Percentiles rank a stretch among this genome's conserved stretches.
These are phyloP conservation scores for Ephialtes manifestator DNA, from an alignment of 2,888 invertebrate genomes.

Conservation along the genomic window DNA sequence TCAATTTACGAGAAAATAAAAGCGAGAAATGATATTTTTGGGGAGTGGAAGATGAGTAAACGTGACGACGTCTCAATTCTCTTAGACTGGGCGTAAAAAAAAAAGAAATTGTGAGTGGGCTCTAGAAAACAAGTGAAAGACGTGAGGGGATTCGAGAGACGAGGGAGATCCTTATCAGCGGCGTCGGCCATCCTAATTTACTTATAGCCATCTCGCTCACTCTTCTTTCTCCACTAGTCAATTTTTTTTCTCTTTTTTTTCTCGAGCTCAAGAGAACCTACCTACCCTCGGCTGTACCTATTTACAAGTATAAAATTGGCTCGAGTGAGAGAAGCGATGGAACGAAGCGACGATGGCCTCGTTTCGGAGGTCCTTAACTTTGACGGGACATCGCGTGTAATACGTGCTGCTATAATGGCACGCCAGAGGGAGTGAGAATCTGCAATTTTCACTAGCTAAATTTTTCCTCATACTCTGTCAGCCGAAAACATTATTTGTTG, in stretches of 20 bases:
- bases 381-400: conserved; percentile 68
- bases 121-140: conserved; percentile 66
- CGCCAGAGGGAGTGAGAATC: conserved; percentile 25
- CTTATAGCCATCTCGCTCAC: conserved; percentile 89
- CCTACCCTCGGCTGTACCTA: conserved; percentile 89
- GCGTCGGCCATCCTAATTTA: conserved; percentile 91
- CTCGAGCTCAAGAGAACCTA: conserved; percentile 79
- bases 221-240: conserved; percentile 16
- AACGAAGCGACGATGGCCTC: conserved; percentile 69
- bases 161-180: conserved; percentile 91
- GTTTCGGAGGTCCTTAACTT: conserved; percentile 66
- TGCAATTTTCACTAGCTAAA: conserved; percentile 45
- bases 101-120: conserved; percentile 38
- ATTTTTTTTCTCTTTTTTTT: conserved; percentile 86
- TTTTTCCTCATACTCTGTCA: background rate
- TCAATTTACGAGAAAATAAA: conserved; percentile 71
- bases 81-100: conserved; percentile 76
- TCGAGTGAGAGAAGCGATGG: conserved; percentile 51
- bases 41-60: conserved; percentile 74
- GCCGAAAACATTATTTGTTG: background rate
- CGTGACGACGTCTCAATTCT: conserved; percentile 83
- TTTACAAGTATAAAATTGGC: conserved; percentile 87
- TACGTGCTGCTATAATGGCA: conserved; percentile 72
- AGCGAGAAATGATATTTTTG: conserved; percentile 66
- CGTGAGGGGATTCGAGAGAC: conserved; percentile 54